Conservation (phyloP, 2,113 vertebrate genomes). For the Cryptomyrus ogoouensis region DNA sequence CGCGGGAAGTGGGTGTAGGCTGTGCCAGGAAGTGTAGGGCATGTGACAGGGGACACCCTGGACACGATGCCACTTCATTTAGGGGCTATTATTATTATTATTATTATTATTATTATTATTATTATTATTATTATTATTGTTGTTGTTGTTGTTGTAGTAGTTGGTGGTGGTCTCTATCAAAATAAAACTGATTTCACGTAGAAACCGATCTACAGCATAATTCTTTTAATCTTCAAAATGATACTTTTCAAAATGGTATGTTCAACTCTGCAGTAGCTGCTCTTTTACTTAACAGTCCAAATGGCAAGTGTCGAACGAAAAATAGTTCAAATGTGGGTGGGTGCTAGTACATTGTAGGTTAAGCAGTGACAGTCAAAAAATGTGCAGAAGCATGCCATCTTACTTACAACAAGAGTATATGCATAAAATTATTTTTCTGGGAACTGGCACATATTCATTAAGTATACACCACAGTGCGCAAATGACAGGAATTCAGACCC, state of each 20-base stretch:
- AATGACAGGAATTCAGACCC: slow-evolving; percentile 7
- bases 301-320: not conserved
- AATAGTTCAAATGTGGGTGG: not conserved
- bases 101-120: not conserved
- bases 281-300: not conserved
- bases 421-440: not conserved
- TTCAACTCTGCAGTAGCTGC: not conserved
- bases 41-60: not conserved
- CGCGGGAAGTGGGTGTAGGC: not conserved
- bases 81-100: not conserved
- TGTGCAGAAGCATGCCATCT: not conserved
- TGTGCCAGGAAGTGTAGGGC: not conserved
- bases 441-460: not conserved
- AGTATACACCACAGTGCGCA: not conserved
- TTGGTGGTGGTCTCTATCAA: not conserved
- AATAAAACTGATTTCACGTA: not conserved
- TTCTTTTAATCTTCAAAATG: not conserved
- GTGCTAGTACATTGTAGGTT: not conserved
- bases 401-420: not conserved
- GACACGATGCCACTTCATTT: not conserved
- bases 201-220: not conserved
- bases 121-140: not conserved
- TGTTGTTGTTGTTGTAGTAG: not conserved
- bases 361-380: not conserved
- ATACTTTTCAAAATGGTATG: not conserved